Evolutionary conservation across 2,113 vertebrate genomes (phyloP), one percentile per base, ranked within the genome.

Genomic region (Rhinichthys klamathensis): DNA sequence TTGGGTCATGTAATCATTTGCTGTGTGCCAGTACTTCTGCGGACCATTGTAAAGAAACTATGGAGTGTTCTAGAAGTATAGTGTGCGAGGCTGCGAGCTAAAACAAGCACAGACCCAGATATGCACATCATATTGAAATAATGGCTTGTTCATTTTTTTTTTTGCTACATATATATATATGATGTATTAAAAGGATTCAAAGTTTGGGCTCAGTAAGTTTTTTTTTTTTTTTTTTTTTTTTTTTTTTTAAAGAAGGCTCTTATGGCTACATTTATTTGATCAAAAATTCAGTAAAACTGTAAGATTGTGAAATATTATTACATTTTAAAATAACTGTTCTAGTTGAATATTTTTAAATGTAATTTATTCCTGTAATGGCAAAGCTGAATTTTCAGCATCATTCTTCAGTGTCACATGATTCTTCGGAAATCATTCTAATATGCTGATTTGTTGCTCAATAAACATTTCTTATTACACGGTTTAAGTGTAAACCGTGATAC

Each of bases 41-140:
- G 79, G 87, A 74, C 83, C 72, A 81, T 87, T 63, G 3, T 76
- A 81, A 81, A 38, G 35, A 25, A 74, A 79, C 27, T 15, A 25
- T 58, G 77, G 46, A 72, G 44, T 70, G 30, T 70, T 77, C 51
- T 60, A 65, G 51, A 84, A 87, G 63, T 16, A 41, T 9, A 49
- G 30, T 3, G 38, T 32, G 27, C 13, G n/a, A n/a, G n/a, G n/a
- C n/a, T n/a, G n/a, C n/a, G 2, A 82, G 58, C 38, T 32, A 46
- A 84, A 84, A 86, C 76, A 41, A 84, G 70, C 46, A 65, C 51
- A 21, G 75, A 11, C 51, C 60, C 60, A 51, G 44, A 77, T 60
- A 69, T 46, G 23, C 60, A 5, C 76, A 8, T 41, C 32, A 35
- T 79, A 61, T 61, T 79, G 21, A 41, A 72, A 32, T 35, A 35